A percentile compares a stretch with the other conserved stretches of the same genome.
These are phyloP conservation scores for Cichladusa arquata DNA, from an alignment of 2,113 vertebrate genomes.

Conservation along the genomic window DNA sequence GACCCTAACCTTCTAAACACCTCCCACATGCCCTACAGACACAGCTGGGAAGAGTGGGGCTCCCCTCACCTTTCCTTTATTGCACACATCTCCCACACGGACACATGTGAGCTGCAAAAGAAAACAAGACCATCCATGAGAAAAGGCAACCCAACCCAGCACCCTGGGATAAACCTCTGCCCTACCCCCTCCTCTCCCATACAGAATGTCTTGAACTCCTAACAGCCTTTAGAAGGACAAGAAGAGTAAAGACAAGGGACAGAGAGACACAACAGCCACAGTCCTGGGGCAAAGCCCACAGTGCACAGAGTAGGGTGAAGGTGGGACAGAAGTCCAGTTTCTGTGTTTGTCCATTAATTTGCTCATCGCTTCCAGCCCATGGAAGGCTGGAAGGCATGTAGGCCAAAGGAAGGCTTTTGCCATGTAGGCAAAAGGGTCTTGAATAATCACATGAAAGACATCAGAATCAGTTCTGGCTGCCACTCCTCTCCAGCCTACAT, in stretches of 20 bases:
- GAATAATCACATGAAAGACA: not conserved
- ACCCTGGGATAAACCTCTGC: not conserved
- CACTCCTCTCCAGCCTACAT: not conserved
- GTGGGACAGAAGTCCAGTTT: not conserved
- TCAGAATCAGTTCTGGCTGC: not conserved
- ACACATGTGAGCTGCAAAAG: conserved; percentile 90
- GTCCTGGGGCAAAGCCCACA: not conserved
- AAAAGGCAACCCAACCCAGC: not conserved
- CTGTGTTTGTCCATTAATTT: not conserved
- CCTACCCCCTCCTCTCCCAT: not conserved
- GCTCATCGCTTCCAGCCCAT: not conserved
- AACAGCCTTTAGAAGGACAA: not conserved
- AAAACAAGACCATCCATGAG: not conserved
- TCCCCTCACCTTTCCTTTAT: conserved; percentile 89
- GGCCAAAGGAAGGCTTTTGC: not conserved
- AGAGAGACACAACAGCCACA: not conserved
- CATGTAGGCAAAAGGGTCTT: not conserved
- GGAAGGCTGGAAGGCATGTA: not conserved
- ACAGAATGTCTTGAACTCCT: not conserved
- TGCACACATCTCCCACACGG: conserved; percentile 92
- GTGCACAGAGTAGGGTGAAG: not conserved
- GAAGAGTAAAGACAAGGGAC: not conserved
- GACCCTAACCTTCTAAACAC: not conserved
- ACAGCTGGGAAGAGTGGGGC: not conserved
- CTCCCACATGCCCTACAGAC: not conserved